phyloP scores from a whole-genome alignment of 2,797 vertebrate species.

The Pangasius macronema region DNA sequence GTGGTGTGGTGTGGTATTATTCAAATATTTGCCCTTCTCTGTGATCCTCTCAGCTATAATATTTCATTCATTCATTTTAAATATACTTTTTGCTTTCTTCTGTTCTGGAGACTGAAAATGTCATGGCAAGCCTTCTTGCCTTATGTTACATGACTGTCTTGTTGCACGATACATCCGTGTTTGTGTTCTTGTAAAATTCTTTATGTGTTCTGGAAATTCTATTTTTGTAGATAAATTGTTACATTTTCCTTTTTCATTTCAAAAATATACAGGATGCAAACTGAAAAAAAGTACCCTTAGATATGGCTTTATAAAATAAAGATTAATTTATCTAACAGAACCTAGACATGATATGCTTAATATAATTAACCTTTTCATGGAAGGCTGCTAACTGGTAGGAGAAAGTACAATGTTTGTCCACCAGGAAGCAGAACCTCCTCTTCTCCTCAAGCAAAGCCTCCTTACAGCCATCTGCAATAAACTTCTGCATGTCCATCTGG shows the following conservation, averaged over 20 bases:
- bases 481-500: slow-evolving; percentile 92
- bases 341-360: not conserved
- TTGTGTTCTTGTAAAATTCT: not conserved
- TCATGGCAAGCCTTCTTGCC: not conserved
- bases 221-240: not conserved
- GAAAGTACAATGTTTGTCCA: slow-evolving; percentile 95
- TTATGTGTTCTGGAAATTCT: too few species aligned
- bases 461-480: slow-evolving; percentile 90
- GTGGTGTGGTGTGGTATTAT: not conserved
- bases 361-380: slow-evolving; percentile 83
- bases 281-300: not conserved
- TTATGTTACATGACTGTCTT: not conserved
- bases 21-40: not conserved
- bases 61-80: not conserved
- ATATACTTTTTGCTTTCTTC: not conserved
- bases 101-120: not conserved
- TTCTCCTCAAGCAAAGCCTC: slow-evolving; percentile 96
- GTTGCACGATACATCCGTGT: not conserved
- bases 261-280: not conserved
- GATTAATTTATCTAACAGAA: not conserved
- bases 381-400: slow-evolving; percentile 82
- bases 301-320: not conserved
- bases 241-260: not conserved
- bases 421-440: slow-evolving; percentile 94
- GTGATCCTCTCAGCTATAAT: not conserved